Conservation (phyloP, 2,888 invertebrate species). For the Drosophila barbarae region DNA sequence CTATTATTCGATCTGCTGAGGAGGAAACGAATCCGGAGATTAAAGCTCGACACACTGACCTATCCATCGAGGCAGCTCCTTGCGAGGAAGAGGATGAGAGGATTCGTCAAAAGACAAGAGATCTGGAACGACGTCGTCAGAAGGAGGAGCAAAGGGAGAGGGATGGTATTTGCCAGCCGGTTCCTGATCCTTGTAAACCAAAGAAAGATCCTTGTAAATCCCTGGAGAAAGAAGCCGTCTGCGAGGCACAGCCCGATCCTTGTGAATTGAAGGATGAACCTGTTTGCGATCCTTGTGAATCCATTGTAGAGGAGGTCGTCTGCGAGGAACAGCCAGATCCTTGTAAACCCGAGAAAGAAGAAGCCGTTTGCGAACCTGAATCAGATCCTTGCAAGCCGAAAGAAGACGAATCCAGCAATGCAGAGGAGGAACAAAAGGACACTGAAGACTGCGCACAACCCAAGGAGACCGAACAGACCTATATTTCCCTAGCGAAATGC, state of each 20-base stretch:
- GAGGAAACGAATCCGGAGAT: constrained; percentile 37
- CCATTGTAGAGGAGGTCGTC: background rate
- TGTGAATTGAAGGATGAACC: background rate
- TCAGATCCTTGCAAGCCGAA: constrained; percentile 1
- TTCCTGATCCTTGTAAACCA: background rate
- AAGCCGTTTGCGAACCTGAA: background rate
- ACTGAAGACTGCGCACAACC: background rate
- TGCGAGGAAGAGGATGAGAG: background rate
- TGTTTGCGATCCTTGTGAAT: no score
- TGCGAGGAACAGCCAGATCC: background rate
- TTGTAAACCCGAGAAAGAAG: background rate
- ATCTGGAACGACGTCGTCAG: constrained; percentile 7
- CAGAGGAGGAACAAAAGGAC: background rate
- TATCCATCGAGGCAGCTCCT: constrained; percentile 24
- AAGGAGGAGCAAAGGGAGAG: constrained; percentile 9
- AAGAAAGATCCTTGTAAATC: no score
- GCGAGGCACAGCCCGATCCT: background rate
- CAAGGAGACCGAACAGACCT: background rate
- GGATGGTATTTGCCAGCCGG: background rate
- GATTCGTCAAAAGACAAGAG: background rate
- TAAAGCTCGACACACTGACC: constrained; percentile 45
- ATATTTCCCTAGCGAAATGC: constrained; percentile 9
- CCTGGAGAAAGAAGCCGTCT: background rate
- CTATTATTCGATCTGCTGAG: constrained; percentile 49
- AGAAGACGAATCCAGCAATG: background rate